Evolutionary conservation across 1,140 invertebrate species (phyloP).

Genomic region (Ceratosolen solmsi): DNA sequence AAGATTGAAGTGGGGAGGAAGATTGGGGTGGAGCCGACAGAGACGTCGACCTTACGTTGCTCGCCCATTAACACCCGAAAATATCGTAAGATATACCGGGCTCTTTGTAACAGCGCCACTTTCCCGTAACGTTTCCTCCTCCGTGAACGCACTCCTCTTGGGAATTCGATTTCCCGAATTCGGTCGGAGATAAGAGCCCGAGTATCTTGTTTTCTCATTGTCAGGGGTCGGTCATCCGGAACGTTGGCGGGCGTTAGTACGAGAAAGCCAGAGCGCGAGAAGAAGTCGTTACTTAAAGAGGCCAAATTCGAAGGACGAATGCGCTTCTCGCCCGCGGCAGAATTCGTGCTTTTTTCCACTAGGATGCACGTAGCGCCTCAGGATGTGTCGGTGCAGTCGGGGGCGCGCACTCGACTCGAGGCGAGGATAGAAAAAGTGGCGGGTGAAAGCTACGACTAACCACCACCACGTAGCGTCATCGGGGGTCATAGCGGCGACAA

Average conservation of each 20-base stretch:
- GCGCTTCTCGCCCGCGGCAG: neutral
- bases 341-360: neutral
- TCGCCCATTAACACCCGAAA: neutral
- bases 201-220: too few relatives aligned
- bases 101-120: neutral
- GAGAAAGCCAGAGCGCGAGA: neutral
- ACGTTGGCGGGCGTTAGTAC: neutral
- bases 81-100: neutral
- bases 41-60: slow-evolving; percentile 12
- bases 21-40: neutral
- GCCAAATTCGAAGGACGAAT: neutral
- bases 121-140: neutral
- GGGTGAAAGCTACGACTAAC: too few relatives aligned
- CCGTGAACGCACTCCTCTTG: neutral
- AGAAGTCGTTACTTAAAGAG: neutral
- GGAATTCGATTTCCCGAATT: neutral
- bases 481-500: too few relatives aligned
- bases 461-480: too few relatives aligned
- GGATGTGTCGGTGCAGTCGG: neutral
- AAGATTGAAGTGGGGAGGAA: neutral
- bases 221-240: too few relatives aligned
- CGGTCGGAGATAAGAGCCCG: neutral
- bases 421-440: too few relatives aligned
- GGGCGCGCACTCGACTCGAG: too few relatives aligned
- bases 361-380: neutral